Base-by-base conservation (phyloP, 1,140 invertebrate genomes). In the Cydia pomonella region DNA sequence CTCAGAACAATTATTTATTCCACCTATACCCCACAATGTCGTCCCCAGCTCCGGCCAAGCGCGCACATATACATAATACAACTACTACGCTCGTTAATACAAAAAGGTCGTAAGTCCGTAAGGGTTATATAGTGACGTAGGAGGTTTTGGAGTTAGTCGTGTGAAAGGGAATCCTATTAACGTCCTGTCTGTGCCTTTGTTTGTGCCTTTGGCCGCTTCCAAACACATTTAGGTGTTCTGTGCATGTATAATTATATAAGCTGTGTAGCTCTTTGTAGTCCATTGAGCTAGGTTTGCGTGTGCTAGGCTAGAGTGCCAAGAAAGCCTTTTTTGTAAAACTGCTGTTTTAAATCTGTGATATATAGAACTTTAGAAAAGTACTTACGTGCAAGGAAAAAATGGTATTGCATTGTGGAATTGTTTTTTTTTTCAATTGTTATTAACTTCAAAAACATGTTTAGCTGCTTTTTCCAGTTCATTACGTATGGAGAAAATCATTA, bases 231-330 rank as follows among this genome's bases (percentile, higher is more conserved):
- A 59, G 53, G 53, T 59, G 21, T 18, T 53, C 50, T 59, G 47
- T 18, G 53, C 53, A 59, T 59, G 53, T 59, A 59, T 59, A 59
- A 59, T 59, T 59, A 59, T 59, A 59, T 59, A 21, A 59, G 53
- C 53, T 9, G 0, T 59, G 53, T 59, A 59, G 16, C 53, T 21
- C 21, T 59, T 59, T 59, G 53, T 59, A 21, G 0, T 59, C 21
- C 53, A 23, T 18, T 59, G 53, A 59, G n/a, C 18, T 59, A 53
- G 53, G 53, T 59, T 47, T 47, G 1, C 44, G 44, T 53, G 7
- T 53, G 16, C 47, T 1, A 12, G 47, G 41, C 13, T 44, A 44
- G 41, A 41, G 10, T 41, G 12, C 38, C 7, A 44, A 44, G 41
- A 44, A 16, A 16, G 41, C 13, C 33, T 44, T 44, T 41, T 13